Evolutionary conservation across 2,113 vertebrate genomes (phyloP).

Genomic region (Oreochromis niloticus): DNA sequence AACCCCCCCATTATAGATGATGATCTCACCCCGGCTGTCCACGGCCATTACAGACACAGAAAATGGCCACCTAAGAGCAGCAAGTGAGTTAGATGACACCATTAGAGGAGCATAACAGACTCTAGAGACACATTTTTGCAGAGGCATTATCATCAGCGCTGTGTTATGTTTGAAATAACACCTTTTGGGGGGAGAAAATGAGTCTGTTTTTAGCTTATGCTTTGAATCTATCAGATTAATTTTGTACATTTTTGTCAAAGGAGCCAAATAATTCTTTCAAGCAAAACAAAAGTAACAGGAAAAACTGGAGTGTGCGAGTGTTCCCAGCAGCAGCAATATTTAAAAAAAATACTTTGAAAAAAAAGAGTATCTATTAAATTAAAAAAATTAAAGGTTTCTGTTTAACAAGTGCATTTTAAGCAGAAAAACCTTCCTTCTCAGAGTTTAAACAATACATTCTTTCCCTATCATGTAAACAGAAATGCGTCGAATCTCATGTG

Average conservation of each 20-base stretch:
- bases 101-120: background rate
- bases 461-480: background rate
- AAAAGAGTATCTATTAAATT: background rate
- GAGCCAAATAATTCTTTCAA: background rate
- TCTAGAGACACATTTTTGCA: background rate
- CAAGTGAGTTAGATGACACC: background rate
- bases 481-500: background rate
- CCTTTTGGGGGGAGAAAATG: background rate
- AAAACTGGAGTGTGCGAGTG: background rate
- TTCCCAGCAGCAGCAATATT: background rate
- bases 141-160: background rate
- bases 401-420: background rate
- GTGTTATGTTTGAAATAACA: background rate
- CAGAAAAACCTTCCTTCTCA: background rate
- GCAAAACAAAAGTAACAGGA: background rate
- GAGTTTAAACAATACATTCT: background rate
- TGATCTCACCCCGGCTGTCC: constrained; percentile 60
- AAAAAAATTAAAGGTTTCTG: background rate
- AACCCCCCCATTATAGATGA: constrained; percentile 45
- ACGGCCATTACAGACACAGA: constrained; percentile 34
- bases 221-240: background rate
- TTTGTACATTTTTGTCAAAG: background rate
- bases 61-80: constrained; percentile 48
- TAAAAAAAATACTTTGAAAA: fast-evolving
- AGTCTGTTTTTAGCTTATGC: background rate